Evolutionary conservation across 2,113 vertebrate genomes (phyloP).

Genomic region (Paedocypris sp.): DNA sequence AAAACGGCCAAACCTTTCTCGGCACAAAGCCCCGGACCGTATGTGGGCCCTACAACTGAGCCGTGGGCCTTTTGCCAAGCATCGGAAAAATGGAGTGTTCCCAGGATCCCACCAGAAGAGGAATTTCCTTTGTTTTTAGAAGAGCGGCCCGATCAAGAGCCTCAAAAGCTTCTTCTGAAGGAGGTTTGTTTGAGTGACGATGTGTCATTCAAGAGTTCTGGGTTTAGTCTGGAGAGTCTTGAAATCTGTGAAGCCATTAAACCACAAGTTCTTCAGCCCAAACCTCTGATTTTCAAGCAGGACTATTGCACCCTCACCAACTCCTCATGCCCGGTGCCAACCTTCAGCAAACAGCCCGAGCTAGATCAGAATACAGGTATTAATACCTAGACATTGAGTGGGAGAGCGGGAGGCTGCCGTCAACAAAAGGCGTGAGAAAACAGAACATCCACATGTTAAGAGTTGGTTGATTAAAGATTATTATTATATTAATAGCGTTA

Average conservation of each 20-base stretch:
- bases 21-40: neutral
- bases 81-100: neutral
- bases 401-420: too few species aligned
- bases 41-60: constrained; percentile 18
- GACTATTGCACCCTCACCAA: constrained; percentile 25
- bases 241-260: neutral
- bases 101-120: neutral
- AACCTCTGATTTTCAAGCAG: neutral
- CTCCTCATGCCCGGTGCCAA: constrained; percentile 12
- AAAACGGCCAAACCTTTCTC: neutral
- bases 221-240: constrained; percentile 4
- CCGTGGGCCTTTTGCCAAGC: neutral
- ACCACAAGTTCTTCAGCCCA: neutral
- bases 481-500: too few species aligned
- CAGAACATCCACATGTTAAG: too few species aligned
- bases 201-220: neutral
- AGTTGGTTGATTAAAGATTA: too few species aligned
- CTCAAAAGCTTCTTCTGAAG: neutral
- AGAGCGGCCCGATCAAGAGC: neutral
- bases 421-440: too few species aligned
- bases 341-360: neutral
- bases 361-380: neutral
- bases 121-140: constrained; percentile 1
- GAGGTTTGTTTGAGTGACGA: neutral
- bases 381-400: too few species aligned